Evolutionary conservation across 2,797 vertebrate species (phyloP).

Genomic region (Oreochromis mossambicus): DNA sequence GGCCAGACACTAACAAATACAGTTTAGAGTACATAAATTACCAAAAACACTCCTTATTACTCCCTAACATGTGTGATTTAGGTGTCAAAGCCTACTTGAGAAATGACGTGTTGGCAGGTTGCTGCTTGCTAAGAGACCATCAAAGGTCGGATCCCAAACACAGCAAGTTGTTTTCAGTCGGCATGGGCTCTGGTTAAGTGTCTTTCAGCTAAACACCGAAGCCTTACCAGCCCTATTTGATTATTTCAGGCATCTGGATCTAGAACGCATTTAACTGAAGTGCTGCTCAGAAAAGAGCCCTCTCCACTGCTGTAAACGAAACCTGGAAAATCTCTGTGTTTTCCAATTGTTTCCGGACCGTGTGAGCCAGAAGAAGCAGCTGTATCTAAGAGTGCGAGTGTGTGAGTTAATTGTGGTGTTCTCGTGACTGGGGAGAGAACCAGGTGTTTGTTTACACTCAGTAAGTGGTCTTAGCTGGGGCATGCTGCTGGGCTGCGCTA

Average conservation of each 20-base stretch:
- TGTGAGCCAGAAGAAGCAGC: conserved; percentile 39
- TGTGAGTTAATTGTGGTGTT: conserved; percentile 41
- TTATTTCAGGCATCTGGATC: background rate
- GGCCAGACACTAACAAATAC: background rate
- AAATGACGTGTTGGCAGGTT: conserved; percentile 3
- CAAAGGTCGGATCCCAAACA: background rate
- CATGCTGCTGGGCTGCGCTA: conserved; percentile 15
- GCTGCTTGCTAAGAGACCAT: background rate
- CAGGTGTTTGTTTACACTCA: conserved; percentile 67
- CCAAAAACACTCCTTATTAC: background rate
- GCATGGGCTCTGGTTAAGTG: background rate
- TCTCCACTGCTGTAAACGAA: conserved; percentile 18
- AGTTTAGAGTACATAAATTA: background rate
- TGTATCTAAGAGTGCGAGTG: conserved; percentile 9
- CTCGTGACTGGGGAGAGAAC: conserved; percentile 47
- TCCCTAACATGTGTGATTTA: background rate
- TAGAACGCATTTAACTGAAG: conserved; percentile 16
- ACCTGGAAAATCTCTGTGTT: conserved; percentile 27
- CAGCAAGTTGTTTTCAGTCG: background rate
- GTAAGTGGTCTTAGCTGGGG: conserved; percentile 54
- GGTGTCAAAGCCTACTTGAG: background rate
- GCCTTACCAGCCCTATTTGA: background rate
- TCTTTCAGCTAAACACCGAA: background rate
- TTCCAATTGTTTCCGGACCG: conserved; percentile 23
- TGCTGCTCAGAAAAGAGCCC: conserved; percentile 3